phyloP scores from a whole-genome alignment of 2,113 vertebrate genomes.

The Rhinichthys klamathensis region DNA sequence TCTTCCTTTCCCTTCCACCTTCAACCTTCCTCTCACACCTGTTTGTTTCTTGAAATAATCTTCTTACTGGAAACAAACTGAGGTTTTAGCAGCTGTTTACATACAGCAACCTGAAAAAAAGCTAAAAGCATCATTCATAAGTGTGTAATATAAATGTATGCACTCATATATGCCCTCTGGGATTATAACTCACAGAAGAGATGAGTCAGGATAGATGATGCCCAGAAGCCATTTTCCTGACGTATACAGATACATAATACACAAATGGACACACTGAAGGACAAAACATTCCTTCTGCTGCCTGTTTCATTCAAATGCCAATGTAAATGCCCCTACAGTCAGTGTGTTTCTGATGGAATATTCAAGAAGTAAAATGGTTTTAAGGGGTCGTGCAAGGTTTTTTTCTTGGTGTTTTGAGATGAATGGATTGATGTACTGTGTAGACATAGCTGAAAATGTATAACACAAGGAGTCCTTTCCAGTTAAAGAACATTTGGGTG shows the following conservation, averaged over 20 bases:
- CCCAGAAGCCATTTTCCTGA: constrained; percentile 35
- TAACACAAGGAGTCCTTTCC: not conserved
- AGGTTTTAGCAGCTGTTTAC: constrained; percentile 25
- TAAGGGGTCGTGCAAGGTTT: not conserved
- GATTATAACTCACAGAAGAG: constrained; percentile 5
- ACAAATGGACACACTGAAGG: constrained; percentile 24
- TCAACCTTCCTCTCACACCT: not conserved
- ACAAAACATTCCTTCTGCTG: not conserved
- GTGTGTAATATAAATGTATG: not conserved
- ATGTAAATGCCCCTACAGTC: not conserved
- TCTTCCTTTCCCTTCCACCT: not conserved
- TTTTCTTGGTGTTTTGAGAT: not conserved
- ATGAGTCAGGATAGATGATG: constrained; percentile 38
- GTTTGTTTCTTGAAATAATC: not conserved
- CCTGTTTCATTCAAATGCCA: not conserved
- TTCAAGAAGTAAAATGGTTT: not conserved
- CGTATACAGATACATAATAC: not conserved
- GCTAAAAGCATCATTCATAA: constrained; percentile 5
- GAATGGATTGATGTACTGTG: not conserved
- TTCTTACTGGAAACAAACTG: not conserved
- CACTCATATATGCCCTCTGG: not conserved
- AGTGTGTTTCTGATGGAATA: not conserved
- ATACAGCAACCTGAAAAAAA: not conserved
- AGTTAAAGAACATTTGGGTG: not conserved
- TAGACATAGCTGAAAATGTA: not conserved